A percentile compares a stretch with the other conserved stretches of the same genome.
Evolutionary conservation across 2,888 invertebrate genomes (phyloP).

Genomic region (Sesamia inferens): DNA sequence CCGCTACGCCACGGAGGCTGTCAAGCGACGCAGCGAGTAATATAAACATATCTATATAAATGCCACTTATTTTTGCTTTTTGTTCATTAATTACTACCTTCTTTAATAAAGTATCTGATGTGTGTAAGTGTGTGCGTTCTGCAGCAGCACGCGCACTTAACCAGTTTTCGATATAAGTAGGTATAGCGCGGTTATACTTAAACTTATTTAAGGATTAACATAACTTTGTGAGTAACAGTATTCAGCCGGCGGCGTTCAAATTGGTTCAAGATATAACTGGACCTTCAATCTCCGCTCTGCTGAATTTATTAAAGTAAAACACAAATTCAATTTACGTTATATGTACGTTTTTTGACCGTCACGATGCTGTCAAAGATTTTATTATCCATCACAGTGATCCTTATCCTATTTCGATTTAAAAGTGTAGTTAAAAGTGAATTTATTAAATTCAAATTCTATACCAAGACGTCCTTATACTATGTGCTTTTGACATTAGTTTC

Average conservation of each 20-base stretch:
- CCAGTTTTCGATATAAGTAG: slow-evolving; percentile 12
- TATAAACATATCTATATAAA: too few species aligned
- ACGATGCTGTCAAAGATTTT: slow-evolving; percentile 33
- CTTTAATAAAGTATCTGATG: too few species aligned
- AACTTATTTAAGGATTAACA: slow-evolving; percentile 31
- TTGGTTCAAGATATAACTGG: slow-evolving; percentile 1
- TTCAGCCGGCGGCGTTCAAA: slow-evolving; percentile 6
- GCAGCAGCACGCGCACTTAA: slow-evolving; percentile 8
- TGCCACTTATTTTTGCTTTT: too few species aligned
- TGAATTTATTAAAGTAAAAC: slow-evolving; percentile 8
- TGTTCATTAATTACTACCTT: too few species aligned
- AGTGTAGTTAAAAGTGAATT: slow-evolving; percentile 19
- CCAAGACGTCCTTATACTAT: slow-evolving; percentile 32
- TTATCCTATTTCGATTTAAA: slow-evolving; percentile 26
- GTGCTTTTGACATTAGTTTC: slow-evolving; percentile 21
- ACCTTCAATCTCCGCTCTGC: slow-evolving; percentile 15
- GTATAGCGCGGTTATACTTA: background rate
- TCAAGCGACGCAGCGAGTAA: too few species aligned
- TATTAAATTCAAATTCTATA: slow-evolving; percentile 25
- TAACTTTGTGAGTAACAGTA: slow-evolving; percentile 18
- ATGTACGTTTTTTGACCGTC: background rate
- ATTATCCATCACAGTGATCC: slow-evolving; percentile 18
- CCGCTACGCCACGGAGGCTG: too few species aligned
- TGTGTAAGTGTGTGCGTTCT: background rate
- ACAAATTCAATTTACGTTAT: slow-evolving; percentile 6